Base-by-base conservation (phyloP, 1,140 invertebrate genomes). In the Capitella teleta region DNA sequence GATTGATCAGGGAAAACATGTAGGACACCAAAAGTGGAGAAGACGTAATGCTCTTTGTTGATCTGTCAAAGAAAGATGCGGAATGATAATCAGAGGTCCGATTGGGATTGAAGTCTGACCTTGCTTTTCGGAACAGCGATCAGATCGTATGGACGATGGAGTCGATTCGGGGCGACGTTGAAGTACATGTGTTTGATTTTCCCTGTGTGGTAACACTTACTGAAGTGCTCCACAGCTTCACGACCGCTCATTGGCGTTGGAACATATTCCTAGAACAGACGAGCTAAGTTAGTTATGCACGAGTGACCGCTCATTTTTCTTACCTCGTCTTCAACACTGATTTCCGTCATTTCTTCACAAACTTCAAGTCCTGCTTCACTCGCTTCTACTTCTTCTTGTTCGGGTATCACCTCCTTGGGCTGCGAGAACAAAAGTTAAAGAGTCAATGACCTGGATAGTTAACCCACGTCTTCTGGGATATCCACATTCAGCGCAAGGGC, bases 11-110 rank as follows among this genome's bases (percentile, higher is more conserved):
- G 55, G 30, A 61, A 59, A 1, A 72, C 67, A 48, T 66, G 64
- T 25, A 72, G 52, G 2, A 70, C 65, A 34, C 69, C 67, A 57
- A 72, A 72, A 24, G 67, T 66, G 21, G 66, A 68, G 52, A 72
- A 72, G 26, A 72, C 62, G 57, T 63, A 72, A 46, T 70, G 66
- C 36, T 67, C 65, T 19, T 53, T 43, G 10, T 66, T 50, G 3
- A 59, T 53, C 65, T 67, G 37, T 19, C 53, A 54, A 41, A 34
- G 2, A 43, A 34, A 6, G 5, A 41, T 40, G 19, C 10, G 25
- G 12, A 40, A 40, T 14, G 25, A 40, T 40, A 40, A 42, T n/a
- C 10, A n/a, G 40, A 42, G 19, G 10, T 14, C 14, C 10, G 12
- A 21, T 14, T 42, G 14, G 14, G 16, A 34, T 34, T 34, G 32